Conservation (phyloP, 2,888 invertebrate genomes). For the Parapristionchus giblindavisi region DNA sequence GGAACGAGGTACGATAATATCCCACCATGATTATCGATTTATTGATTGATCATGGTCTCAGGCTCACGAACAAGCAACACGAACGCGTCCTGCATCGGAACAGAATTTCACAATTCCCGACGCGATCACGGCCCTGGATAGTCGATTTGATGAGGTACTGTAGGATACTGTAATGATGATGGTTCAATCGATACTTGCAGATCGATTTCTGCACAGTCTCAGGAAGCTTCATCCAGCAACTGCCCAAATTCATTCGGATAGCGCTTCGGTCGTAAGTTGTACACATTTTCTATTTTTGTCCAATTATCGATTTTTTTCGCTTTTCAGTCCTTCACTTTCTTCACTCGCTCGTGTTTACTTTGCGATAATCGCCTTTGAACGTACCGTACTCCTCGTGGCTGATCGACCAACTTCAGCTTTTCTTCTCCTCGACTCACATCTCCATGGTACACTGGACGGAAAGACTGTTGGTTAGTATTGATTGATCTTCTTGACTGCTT, state of each 20-base stretch:
- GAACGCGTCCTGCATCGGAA: not conserved
- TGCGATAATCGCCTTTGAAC: conserved; percentile 36
- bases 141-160: conserved; percentile 14
- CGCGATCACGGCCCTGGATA: conserved; percentile 11
- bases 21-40: not conserved
- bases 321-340: conserved; percentile 30
- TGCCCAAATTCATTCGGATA: conserved; percentile 14
- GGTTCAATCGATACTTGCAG: conserved; percentile 3
- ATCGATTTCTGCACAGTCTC: conserved; percentile 26
- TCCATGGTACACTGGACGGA: conserved; percentile 7
- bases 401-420: conserved; percentile 22
- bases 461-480: not conserved
- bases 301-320: too few relatives aligned
- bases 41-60: conserved; percentile 11
- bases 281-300: too few relatives aligned
- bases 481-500: too few relatives aligned
- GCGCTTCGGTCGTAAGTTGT: conserved; percentile 16
- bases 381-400: conserved; percentile 36
- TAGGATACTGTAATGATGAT: not conserved
- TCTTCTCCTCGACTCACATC: conserved; percentile 38
- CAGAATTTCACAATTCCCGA: conserved; percentile 38
- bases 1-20: conserved; percentile 15
- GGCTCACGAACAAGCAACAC: conserved; percentile 13
- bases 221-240: not conserved
- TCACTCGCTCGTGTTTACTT: conserved; percentile 36